Base-by-base conservation (phyloP, 2,888 invertebrate genomes). In the Nomada flava region DNA sequence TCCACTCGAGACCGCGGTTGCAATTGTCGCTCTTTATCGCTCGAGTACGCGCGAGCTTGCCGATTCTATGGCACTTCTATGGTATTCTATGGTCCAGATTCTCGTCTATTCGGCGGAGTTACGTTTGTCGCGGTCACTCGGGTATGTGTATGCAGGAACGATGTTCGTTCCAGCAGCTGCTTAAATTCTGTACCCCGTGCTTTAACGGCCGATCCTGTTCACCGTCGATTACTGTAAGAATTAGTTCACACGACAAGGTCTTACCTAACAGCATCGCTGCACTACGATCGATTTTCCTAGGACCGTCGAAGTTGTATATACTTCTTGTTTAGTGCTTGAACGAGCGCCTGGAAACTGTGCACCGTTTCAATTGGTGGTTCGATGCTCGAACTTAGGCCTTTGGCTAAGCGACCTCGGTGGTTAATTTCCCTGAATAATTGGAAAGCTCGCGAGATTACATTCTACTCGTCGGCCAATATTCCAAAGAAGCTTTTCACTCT, bases 21-120 rank as follows among this genome's bases (percentile, higher is more conserved):
- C 81, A 75, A 75, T 82, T 82, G 73, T 69, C 59, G 57, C 44
- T 15, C 11, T 60, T 82, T 47, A 76, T 71, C 69, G 57, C 10
- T 2, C 64, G 9, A 52, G 60, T 72, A 72, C 63, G 55, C 63
- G 42, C 36, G 73, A 72, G 18, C 13, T 18, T 29, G 5, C 0
- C 10, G 7, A 2, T 18, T 53, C 13, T 18, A 44, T 26, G 42
- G 18, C 10, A 10, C 15, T 7, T 1, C 7, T 36, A 36, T 36
- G 36, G 36, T 7, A 36, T 36, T 36, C 36, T 36, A 36, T 36
- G 50, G 50, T 26, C 52, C 18, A 26, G 53, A 47, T 55, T 55
- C 52, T 26, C 55, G 13, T 26, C 15, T 0, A 11, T 36, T 36
- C 36, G 7, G 26, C n/a, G 1, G n/a, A 50, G 50, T n/a, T 13